Percentiles rank a stretch among this genome's conserved stretches.
phyloP scores from a whole-genome alignment of 2,113 vertebrate species.

The Dipodomys ordii region DNA sequence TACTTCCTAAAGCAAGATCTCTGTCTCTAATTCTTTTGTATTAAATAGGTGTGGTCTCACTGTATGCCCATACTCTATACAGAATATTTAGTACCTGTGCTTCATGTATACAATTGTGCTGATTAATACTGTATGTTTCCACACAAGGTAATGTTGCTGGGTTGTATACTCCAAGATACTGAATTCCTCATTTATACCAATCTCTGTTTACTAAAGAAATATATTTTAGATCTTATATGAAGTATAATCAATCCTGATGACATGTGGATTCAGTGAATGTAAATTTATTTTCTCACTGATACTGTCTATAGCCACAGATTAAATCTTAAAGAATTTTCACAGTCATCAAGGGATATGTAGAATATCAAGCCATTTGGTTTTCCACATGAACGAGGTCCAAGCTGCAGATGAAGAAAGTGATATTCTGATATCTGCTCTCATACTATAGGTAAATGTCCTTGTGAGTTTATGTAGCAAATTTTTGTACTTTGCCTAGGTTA shows the following conservation, averaged over 20 bases:
- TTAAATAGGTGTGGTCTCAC: background rate
- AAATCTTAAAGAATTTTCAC: background rate
- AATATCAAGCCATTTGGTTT: background rate
- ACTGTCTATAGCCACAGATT: background rate
- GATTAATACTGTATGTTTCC: background rate
- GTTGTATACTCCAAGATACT: background rate
- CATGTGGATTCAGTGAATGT: background rate
- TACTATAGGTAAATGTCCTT: background rate
- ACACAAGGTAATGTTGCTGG: background rate
- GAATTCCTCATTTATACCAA: background rate
- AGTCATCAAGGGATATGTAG: background rate
- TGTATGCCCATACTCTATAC: background rate
- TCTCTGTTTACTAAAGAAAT: background rate
- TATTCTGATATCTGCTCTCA: background rate
- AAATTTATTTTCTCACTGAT: background rate
- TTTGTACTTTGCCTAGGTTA: background rate
- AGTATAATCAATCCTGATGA: background rate
- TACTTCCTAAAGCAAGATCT: background rate
- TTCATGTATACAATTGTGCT: background rate
- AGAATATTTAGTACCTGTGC: rapidly evolving
- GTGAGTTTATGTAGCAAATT: background rate
- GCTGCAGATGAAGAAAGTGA: background rate
- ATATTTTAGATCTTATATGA: background rate
- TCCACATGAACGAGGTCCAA: background rate
- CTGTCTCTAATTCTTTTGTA: background rate